Percentiles rank a stretch among this genome's conserved stretches.
phyloP scores from a whole-genome alignment of 2,113 vertebrate species.

The Pogona vitticeps region DNA sequence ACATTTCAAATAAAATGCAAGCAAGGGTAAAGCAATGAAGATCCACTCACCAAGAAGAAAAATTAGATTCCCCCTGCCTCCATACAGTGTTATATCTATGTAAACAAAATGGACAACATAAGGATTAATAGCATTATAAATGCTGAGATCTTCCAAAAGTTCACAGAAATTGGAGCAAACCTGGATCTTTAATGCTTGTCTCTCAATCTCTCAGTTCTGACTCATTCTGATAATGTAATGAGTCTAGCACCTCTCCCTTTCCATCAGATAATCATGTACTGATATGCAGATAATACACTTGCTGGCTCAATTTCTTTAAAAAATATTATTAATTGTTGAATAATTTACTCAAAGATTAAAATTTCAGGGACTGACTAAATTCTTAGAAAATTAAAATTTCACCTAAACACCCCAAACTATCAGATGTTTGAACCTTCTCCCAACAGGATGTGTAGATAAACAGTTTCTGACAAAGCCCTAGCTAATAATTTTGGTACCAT shows the following conservation, averaged over 20 bases:
- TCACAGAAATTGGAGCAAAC: not conserved
- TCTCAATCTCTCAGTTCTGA: not conserved
- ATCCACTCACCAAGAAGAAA: conserved; percentile 27
- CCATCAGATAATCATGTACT: not conserved
- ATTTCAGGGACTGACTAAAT: not conserved
- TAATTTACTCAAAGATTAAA: not conserved
- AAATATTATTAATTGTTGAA: not conserved
- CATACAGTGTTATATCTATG: conserved; percentile 22
- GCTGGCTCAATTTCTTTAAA: not conserved
- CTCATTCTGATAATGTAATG: not conserved
- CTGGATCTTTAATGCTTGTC: not conserved
- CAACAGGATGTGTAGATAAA: too few species aligned
- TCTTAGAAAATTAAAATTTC: not conserved
- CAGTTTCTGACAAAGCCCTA: too few species aligned
- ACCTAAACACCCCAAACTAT: not conserved
- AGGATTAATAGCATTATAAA: not conserved
- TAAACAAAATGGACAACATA: not conserved
- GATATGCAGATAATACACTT: not conserved
- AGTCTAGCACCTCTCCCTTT: not conserved
- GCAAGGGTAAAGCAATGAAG: not conserved
- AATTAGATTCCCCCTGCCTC: conserved; percentile 21
- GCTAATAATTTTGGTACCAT: too few species aligned
- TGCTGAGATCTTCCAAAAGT: not conserved
- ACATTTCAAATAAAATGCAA: not conserved
- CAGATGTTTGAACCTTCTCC: too few species aligned